Conservation (phyloP, 2,888 invertebrate genomes). For the Mechanitis mazaeus region DNA sequence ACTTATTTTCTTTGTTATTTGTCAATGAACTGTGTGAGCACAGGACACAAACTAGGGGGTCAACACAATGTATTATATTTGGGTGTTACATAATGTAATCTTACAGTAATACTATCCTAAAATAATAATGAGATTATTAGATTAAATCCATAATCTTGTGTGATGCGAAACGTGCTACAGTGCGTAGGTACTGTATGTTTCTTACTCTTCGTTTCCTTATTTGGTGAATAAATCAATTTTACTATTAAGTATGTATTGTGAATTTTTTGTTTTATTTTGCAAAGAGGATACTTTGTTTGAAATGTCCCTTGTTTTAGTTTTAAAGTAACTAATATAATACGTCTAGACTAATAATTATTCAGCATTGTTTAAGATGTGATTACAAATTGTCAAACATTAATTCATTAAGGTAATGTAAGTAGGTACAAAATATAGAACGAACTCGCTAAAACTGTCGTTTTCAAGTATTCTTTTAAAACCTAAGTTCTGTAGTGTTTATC, state of each 20-base stretch:
- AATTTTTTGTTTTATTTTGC: neutral
- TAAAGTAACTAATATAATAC: neutral
- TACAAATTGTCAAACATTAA: neutral
- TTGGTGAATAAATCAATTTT: neutral
- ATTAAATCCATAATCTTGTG: neutral
- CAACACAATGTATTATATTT: too few relatives aligned
- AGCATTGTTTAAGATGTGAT: conserved; percentile 1
- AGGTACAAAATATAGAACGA: conserved; percentile 3
- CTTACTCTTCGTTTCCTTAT: neutral
- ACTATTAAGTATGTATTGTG: neutral
- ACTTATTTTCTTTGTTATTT: too few relatives aligned
- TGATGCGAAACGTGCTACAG: neutral
- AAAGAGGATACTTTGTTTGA: neutral
- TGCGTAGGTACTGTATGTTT: neutral
- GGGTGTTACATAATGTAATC: too few relatives aligned
- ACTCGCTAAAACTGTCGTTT: neutral
- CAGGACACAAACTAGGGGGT: too few relatives aligned
- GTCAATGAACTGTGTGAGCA: too few relatives aligned
- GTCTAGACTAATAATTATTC: neutral
- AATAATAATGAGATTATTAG: too few relatives aligned
- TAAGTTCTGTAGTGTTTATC: conserved; percentile 13
- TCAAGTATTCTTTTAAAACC: neutral
- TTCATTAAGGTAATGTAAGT: neutral
- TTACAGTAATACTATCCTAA: too few relatives aligned
- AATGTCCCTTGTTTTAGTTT: neutral